Evolutionary conservation across 1,140 invertebrate species (phyloP).

Genomic region (Drosophila nikananu): DNA sequence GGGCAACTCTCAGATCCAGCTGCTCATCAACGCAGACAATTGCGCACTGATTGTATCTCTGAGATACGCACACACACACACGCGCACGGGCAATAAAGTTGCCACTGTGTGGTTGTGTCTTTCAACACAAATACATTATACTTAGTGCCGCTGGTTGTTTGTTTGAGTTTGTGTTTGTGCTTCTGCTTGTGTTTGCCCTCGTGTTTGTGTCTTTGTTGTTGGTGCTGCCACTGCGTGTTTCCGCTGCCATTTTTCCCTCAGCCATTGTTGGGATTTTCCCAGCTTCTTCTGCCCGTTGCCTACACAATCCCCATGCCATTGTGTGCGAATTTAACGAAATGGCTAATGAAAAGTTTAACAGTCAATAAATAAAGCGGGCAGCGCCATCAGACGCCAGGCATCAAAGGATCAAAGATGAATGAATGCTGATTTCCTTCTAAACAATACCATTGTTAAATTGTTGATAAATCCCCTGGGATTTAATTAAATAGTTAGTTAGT

Average conservation of each 20-base stretch:
- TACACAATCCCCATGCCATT: constrained; percentile 74
- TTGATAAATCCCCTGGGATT: background rate
- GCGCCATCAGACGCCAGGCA: constrained; percentile 18
- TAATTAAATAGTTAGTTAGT: background rate
- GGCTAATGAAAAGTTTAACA: constrained; percentile 83
- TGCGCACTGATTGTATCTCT: constrained; percentile 80
- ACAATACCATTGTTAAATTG: constrained; percentile 2
- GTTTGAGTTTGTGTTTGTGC: constrained; percentile 27
- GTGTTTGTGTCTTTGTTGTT: constrained; percentile 45
- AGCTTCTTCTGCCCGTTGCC: constrained; percentile 13
- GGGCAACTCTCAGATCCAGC: constrained; percentile 39
- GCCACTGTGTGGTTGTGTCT: constrained; percentile 71
- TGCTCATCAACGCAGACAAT: constrained; percentile 81
- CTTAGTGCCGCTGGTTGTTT: constrained; percentile 66
- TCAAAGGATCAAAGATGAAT: constrained; percentile 23
- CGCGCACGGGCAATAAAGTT: constrained; percentile 66
- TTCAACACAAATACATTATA: constrained; percentile 79
- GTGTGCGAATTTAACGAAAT: constrained; percentile 82
- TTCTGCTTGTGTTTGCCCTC: constrained; percentile 33
- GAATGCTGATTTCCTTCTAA: constrained; percentile 1
- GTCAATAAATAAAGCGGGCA: constrained; percentile 74
- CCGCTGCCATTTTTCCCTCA: constrained; percentile 50
- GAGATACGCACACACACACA: constrained; percentile 39
- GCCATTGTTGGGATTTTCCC: constrained; percentile 45
- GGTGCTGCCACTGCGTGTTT: constrained; percentile 45